These are phyloP conservation scores for Batillaria attramentaria DNA, from an alignment of 1,140 invertebrate genomes.

Conservation along the genomic window DNA sequence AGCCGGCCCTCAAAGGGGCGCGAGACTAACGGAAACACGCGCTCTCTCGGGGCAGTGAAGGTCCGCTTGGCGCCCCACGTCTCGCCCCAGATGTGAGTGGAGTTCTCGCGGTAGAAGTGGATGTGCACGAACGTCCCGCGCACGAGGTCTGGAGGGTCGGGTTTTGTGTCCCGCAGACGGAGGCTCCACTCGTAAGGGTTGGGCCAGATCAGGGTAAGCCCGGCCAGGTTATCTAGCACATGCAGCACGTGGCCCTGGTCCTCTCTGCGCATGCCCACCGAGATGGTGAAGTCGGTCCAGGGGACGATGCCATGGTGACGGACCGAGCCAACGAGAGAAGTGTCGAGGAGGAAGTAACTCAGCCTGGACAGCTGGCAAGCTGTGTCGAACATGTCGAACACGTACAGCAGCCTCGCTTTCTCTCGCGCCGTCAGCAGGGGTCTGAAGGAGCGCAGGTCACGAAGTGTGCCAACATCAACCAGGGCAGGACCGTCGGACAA, in stretches of 20 bases:
- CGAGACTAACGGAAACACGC: constrained; percentile 1
- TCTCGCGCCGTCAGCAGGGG: constrained; percentile 13
- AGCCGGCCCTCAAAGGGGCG: constrained; percentile 14
- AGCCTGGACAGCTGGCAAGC: background rate
- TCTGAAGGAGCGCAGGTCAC: constrained; percentile 17
- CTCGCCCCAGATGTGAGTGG: constrained; percentile 21
- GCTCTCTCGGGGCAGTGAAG: background rate
- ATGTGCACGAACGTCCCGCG: constrained; percentile 19
- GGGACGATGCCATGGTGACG: constrained; percentile 27
- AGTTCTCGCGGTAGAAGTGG: constrained; percentile 23
- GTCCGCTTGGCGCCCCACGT: background rate
- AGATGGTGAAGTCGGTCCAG: constrained; percentile 25
- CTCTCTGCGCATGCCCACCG: background rate
- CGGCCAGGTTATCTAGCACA: constrained; percentile 7
- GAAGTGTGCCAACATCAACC: background rate
- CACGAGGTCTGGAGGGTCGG: constrained; percentile 11
- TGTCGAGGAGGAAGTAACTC: constrained; percentile 10
- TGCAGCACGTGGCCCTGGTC: background rate
- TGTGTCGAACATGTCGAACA: constrained; percentile 13
- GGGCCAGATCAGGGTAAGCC: constrained; percentile 5
- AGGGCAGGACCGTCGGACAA: background rate
- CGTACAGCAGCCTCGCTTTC: constrained; percentile 18
- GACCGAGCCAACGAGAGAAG: constrained; percentile 16
- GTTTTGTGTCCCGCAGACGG: background rate
- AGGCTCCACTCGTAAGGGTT: constrained; percentile 19